phyloP scores from a whole-genome alignment of 1,140 invertebrate genomes.

The Hydropsyche tenuis region DNA sequence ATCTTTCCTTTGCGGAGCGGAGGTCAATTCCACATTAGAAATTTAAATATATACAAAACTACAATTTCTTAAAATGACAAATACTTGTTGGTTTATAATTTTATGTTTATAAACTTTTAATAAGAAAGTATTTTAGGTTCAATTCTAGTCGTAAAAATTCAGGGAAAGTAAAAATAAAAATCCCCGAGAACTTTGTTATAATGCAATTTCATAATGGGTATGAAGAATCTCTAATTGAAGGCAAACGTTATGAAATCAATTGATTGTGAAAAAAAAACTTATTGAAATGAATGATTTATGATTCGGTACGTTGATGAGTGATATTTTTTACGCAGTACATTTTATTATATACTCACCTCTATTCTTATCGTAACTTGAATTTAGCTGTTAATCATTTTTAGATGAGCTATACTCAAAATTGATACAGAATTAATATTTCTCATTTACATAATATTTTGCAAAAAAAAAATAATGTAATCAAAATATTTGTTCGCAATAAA shows the following conservation, averaged over 20 bases:
- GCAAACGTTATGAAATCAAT: not conserved
- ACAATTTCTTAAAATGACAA: too few relatives aligned
- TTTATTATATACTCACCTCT: not conserved
- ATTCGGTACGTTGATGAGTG: not conserved
- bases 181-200: too few relatives aligned
- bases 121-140: not conserved
- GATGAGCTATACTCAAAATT: too few relatives aligned
- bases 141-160: not conserved
- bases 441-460: too few relatives aligned
- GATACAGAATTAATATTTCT: too few relatives aligned
- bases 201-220: not conserved
- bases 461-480: not conserved
- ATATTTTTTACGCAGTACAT: not conserved
- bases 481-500: not conserved
- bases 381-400: too few relatives aligned
- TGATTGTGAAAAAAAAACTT: not conserved
- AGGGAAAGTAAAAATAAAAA: too few relatives aligned
- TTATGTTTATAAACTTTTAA: too few relatives aligned
- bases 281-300: slow-evolving; percentile 10
- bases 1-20: too few relatives aligned
- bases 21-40: too few relatives aligned
- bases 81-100: too few relatives aligned
- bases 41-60: too few relatives aligned
- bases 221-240: not conserved
- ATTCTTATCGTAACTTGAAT: not conserved